phyloP scores from a whole-genome alignment of 2,113 vertebrate genomes.

The Typhlomys cinereus region DNA sequence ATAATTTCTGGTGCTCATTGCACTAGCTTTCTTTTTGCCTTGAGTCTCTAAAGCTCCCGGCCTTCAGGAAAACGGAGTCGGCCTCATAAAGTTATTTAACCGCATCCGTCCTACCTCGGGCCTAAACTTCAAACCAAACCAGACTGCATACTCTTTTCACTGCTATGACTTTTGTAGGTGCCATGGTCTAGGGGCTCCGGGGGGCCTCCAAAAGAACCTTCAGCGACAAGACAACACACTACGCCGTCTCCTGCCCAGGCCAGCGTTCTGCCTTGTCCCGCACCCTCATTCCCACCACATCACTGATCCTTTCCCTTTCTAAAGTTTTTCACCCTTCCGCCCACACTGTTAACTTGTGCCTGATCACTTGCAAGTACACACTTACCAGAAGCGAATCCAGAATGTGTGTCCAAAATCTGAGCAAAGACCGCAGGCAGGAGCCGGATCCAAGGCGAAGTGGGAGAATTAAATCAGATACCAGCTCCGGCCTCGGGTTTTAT shows the following conservation, averaged over 20 bases:
- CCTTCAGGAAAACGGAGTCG: not conserved
- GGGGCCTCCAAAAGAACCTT: too few relatives aligned
- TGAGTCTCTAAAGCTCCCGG: not conserved
- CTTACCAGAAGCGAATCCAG: not conserved
- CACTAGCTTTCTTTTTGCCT: fast-evolving
- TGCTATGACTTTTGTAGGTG: not conserved
- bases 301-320: not conserved
- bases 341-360: not conserved
- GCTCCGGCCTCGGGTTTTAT: not conserved
- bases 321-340: not conserved
- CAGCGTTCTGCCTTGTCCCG: not conserved
- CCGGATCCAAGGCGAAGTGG: not conserved
- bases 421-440: too few relatives aligned
- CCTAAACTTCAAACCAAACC: too few relatives aligned
- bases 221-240: too few relatives aligned
- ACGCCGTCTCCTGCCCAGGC: not conserved
- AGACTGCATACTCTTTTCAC: too few relatives aligned
- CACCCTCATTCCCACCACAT: not conserved
- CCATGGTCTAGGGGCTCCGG: not conserved
- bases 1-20: not conserved
- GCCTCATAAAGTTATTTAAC: too few relatives aligned
- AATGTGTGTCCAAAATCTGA: too few relatives aligned
- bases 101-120: too few relatives aligned
- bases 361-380: not conserved
- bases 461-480: not conserved